Evolutionary conservation across 2,797 vertebrate genomes (phyloP).

Genomic region (Pelodytes ibericus): DNA sequence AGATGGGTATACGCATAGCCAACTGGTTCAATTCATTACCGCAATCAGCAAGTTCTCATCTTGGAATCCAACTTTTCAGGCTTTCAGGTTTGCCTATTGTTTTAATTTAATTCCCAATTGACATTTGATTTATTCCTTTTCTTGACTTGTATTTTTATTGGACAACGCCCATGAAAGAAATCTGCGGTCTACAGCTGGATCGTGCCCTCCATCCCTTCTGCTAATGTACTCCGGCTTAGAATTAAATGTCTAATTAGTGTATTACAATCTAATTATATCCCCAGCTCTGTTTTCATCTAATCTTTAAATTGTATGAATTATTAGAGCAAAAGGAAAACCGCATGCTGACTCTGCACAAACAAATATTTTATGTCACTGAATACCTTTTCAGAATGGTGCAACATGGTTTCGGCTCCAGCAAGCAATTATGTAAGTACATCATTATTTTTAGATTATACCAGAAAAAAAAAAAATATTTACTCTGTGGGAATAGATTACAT

Average conservation of each 20-base stretch:
- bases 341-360: slow-evolving; percentile 2
- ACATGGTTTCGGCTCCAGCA: slow-evolving; percentile 6
- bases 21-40: no score
- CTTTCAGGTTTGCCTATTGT: no score
- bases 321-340: not conserved
- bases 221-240: not conserved
- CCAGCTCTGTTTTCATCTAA: not conserved
- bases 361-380: not conserved
- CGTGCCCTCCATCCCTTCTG: not conserved
- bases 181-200: not conserved
- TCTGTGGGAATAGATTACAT: not conserved
- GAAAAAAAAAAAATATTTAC: slow-evolving; percentile 5
- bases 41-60: no score
- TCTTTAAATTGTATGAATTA: not conserved
- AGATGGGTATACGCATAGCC: no score
- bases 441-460: slow-evolving; percentile 22
- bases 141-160: not conserved
- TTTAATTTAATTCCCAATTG: no score
- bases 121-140: not conserved
- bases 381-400: not conserved
- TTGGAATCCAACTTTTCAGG: no score
- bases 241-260: not conserved
- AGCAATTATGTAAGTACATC: not conserved
- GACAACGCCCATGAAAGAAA: not conserved
- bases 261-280: not conserved